Base-by-base conservation (phyloP, 2,113 vertebrate species). In the Cettia cetti region DNA sequence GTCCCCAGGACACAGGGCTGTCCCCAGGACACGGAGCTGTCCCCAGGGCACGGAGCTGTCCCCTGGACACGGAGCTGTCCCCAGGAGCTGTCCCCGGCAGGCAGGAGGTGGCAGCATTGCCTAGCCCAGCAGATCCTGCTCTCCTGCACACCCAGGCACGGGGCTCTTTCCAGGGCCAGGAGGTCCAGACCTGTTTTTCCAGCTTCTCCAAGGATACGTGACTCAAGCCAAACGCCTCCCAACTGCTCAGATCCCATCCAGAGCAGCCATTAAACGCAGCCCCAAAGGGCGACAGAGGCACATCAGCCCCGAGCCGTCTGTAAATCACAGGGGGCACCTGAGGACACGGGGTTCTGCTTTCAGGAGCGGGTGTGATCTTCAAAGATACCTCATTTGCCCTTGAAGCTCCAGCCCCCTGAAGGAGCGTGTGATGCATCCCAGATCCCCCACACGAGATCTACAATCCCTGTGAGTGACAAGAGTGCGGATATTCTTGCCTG, bases 61-160 rank as follows among this genome's bases (percentile, higher is more conserved):
- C 40, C 40, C 45, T 2, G 15, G 74, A 21, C 40, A 69, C 23
- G 1, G 9, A 37, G 28, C 10, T 69, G 6, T 27, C 35, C 60
- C 26, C 39, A 3, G 33, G 37, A 11, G 74, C 53, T 76, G 74
- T 81, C 82, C 82, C 64, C 35, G 5, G 45, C 74, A 79, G 85
- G 95, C 97, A 96, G 92, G 87, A 97, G 97, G 70, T 97, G 97
- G 97, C 97, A 97, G 97, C 86, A 97, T 97, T 96, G 95, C 85
- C 91, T 35, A 88, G 90, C 88, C 78, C 88, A 92, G 82, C 53
- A 78, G 45, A 61, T 75, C 39, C 49, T 33, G 83, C 77, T 91
- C 88, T 56, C 60, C 69, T 39, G 47, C 81, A 35, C 2, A 28
- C 16, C 88, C 77, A 4, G 20, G 70, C 89, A 7, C 1, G 47